Evolutionary conservation across 2,888 invertebrate species (phyloP).

Genomic region (Andrena bicolor): DNA sequence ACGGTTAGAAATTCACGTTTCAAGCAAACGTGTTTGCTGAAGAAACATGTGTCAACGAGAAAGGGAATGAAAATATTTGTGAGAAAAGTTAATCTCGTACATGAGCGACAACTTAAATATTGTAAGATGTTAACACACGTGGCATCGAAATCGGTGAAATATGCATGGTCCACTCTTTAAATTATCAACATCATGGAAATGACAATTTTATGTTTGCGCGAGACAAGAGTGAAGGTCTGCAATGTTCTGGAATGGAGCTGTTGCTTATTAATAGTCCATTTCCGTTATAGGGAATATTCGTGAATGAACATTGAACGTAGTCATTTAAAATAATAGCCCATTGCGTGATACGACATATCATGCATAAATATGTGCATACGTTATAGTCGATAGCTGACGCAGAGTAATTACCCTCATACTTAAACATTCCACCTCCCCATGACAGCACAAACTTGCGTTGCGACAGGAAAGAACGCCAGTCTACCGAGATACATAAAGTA

Average conservation of each 20-base stretch:
- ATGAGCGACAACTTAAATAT: no score
- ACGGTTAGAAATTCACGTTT: not conserved
- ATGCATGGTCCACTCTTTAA: not conserved
- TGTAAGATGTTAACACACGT: no score
- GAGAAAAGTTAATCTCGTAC: no score
- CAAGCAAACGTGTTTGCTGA: not conserved
- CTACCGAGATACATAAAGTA: not conserved
- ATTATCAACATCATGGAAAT: not conserved
- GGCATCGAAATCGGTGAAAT: no score
- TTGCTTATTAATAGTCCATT: not conserved
- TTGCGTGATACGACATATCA: constrained; percentile 5
- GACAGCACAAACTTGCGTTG: constrained; percentile 21
- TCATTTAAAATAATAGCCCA: not conserved
- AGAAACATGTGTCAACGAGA: not conserved
- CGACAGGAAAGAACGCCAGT: not conserved
- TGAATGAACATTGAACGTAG: not conserved
- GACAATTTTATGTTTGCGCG: not conserved
- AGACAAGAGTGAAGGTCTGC: no score
- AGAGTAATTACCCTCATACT: constrained; percentile 10
- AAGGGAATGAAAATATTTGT: no score
- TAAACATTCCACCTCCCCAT: constrained; percentile 28
- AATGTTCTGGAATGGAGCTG: not conserved
- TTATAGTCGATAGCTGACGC: constrained; percentile 19
- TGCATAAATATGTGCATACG: constrained; percentile 11
- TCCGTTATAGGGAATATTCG: not conserved